phyloP scores from a whole-genome alignment of 2,888 invertebrate genomes.

The Eudasyphora cyanicolor region DNA sequence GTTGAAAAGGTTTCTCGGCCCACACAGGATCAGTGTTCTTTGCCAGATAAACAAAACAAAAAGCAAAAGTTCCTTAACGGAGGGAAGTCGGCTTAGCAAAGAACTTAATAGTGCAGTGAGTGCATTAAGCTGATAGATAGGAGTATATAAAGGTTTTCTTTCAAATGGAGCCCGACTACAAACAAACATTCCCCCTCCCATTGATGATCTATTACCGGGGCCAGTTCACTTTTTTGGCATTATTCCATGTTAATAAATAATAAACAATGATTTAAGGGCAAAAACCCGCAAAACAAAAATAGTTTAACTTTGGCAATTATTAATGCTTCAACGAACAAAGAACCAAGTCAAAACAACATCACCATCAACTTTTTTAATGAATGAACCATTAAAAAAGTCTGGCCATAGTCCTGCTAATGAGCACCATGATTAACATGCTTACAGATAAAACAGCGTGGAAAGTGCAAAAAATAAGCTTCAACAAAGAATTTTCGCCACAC shows the following conservation, averaged over 20 bases:
- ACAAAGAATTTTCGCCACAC: no score
- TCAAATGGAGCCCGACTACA: background rate
- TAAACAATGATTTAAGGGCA: background rate
- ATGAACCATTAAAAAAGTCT: background rate
- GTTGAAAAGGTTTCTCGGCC: background rate
- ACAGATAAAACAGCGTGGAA: no score
- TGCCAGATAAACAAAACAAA: background rate
- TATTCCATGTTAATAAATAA: background rate
- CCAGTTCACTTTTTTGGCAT: background rate
- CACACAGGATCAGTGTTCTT: background rate
- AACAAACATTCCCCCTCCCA: no score
- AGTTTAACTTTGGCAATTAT: constrained; percentile 52
- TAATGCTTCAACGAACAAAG: constrained; percentile 44
- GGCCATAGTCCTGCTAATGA: background rate
- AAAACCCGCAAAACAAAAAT: background rate
- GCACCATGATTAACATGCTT: no score
- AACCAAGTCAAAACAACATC: background rate
- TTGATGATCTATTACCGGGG: background rate
- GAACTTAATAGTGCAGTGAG: background rate
- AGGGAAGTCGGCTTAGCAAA: background rate
- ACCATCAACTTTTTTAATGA: background rate
- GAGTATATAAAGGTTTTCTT: background rate
- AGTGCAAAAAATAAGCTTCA: constrained; percentile 26
- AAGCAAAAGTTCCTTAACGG: no score
- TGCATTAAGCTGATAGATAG: background rate